Evolutionary conservation across 2,113 vertebrate genomes (phyloP), one percentile per base, ranked within the genome.

Genomic region (Noctilio leporinus): DNA sequence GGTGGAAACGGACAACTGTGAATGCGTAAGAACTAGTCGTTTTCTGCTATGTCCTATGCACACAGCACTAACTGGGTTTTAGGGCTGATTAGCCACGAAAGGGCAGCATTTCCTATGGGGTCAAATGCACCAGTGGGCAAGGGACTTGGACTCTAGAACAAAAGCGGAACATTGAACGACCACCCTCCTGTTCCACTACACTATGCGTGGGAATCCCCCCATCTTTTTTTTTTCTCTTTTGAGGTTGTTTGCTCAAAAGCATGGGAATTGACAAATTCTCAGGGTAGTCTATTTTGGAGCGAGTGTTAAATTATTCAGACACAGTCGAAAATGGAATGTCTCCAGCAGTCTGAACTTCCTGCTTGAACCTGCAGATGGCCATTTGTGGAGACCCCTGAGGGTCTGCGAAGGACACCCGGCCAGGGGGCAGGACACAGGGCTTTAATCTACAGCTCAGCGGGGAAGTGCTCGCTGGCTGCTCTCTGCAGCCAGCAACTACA

Each of bases 251-350:
- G 73, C 20, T 94, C 75, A 73, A 89, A 93, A 85, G 83, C 93
- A 89, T 64, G 84, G 93, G 17, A 72, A 94, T 91, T 64, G 96
- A 70, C 30, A 59, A 94, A 70, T 94, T 89, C 97, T 97, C 98
- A 98, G 97, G 94, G 95, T n/a, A 75, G 89, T 70, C 51, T 45
- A 70, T 96, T 97, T 96, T 95, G 94, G 95, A 97, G 89, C 75
- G 93, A 84, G 72, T 91, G 87, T 89, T 98, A 95, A 98, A 97
- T 98, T 95, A 98, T 98, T 98, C 97, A 98, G 96, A 86, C 0
- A 0, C 45, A 96, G 97, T 89, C 95, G 91, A 24, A 94, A 96
- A 95, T 38, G 95, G 96, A 97, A 80, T 33, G 94, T 97, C 92
- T 98, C 85, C 65, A 53, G 67, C 55, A 93, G 89, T 62, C 95